Evolutionary conservation across 2,797 vertebrate genomes (phyloP).

Genomic region (Passerculus sandwichensis): DNA sequence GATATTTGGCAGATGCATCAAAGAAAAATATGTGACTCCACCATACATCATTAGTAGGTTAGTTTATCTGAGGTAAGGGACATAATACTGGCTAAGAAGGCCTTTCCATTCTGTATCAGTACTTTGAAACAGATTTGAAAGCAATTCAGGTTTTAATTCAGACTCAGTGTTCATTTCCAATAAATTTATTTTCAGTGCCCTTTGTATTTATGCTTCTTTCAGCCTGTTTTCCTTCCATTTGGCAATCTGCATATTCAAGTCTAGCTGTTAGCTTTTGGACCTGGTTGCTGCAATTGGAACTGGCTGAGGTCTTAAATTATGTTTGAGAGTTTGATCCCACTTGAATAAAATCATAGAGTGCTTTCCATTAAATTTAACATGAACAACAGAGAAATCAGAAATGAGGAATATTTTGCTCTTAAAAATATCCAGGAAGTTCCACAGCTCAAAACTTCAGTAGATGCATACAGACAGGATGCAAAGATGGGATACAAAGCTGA

Average conservation of each 20-base stretch:
- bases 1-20: conserved; percentile 18
- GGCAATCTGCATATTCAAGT: conserved; percentile 22
- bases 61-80: conserved; percentile 44
- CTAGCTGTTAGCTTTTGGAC: conserved; percentile 39
- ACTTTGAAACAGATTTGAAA: conserved; percentile 49
- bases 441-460: neutral
- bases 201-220: conserved; percentile 15
- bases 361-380: conserved; percentile 43
- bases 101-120: neutral
- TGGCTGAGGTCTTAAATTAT: conserved; percentile 52
- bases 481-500: neutral
- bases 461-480: neutral
- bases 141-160: conserved; percentile 8
- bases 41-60: neutral
- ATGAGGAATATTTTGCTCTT: conserved; percentile 12
- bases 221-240: conserved; percentile 42
- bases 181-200: conserved; percentile 22
- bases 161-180: conserved; percentile 17
- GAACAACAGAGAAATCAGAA: conserved; percentile 14
- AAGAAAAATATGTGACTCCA: neutral
- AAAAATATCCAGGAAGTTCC: conserved; percentile 3
- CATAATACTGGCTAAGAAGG: neutral
- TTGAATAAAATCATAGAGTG: conserved; percentile 31
- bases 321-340: conserved; percentile 42
- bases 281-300: neutral